phyloP scores from a whole-genome alignment of 2,797 vertebrate species.

The Coilia nasus region DNA sequence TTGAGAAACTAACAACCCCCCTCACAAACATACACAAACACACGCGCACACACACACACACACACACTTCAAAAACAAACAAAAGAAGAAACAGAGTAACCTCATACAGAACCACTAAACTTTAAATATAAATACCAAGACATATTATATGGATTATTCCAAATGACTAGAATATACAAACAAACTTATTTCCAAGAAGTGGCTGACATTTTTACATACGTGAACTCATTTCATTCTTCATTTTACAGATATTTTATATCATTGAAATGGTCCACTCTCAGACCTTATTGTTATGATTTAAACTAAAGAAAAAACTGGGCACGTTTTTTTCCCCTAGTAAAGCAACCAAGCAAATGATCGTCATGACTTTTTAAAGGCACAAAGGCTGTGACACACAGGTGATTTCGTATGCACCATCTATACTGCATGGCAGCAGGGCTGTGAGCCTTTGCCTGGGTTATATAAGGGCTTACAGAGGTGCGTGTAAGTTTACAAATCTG shows the following conservation, averaged over 20 bases:
- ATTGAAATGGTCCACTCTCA: not conserved
- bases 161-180: no score
- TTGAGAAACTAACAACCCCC: no score
- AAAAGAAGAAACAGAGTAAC: no score
- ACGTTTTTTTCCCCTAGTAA: no score
- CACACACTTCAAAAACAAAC: no score
- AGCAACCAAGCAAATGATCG: not conserved
- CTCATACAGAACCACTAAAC: no score
- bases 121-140: no score
- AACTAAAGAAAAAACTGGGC: not conserved
- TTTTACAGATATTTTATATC: not conserved
- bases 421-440: not conserved
- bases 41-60: no score
- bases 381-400: not conserved
- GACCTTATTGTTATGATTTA: not conserved
- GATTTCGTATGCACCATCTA: not conserved
- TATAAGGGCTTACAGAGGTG: not conserved
- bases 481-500: not conserved
- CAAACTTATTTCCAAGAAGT: no score
- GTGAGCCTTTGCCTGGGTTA: not conserved
- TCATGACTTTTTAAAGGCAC: not conserved
- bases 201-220: no score
- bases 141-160: no score
- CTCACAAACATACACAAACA: no score
- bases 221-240: not conserved